phyloP scores from a whole-genome alignment of 2,797 vertebrate genomes.

The Sarcoramphus papa region DNA sequence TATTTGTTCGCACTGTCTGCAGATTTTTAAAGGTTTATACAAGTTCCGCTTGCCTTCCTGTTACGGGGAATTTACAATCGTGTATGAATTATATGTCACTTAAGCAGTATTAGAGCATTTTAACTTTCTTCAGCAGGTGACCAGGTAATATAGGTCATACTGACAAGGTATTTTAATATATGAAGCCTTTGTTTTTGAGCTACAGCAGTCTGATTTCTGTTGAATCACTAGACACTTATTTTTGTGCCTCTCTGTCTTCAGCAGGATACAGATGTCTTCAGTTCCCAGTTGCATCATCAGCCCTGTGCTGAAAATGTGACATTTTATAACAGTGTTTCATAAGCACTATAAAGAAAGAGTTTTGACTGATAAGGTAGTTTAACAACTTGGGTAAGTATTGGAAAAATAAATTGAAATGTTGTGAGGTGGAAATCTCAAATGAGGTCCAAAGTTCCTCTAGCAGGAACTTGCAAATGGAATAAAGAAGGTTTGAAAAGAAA shows the following conservation, averaged over 20 bases:
- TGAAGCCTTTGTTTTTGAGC: background rate
- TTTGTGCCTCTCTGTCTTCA: background rate
- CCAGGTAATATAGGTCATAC: background rate
- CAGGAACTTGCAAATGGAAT: background rate
- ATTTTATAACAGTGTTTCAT: background rate
- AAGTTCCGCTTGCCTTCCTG: background rate
- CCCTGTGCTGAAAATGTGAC: background rate
- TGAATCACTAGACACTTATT: background rate
- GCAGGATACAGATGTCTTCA: background rate
- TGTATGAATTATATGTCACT: background rate
- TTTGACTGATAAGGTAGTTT: slow-evolving; percentile 42
- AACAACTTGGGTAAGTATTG: slow-evolving; percentile 13
- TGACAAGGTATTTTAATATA: background rate
- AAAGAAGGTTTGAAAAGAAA: background rate
- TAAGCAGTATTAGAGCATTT: background rate
- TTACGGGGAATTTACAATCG: background rate
- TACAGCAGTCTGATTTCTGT: background rate
- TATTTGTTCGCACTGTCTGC: background rate
- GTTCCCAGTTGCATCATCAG: background rate
- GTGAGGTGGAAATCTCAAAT: slow-evolving; percentile 21
- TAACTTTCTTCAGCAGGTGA: background rate
- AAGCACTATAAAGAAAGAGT: background rate
- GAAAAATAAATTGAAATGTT: slow-evolving; percentile 22
- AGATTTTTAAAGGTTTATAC: background rate
- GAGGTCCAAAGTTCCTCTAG: slow-evolving; percentile 2